Conservation (phyloP, 2,888 invertebrate species). For the Drosophila emarginata region DNA sequence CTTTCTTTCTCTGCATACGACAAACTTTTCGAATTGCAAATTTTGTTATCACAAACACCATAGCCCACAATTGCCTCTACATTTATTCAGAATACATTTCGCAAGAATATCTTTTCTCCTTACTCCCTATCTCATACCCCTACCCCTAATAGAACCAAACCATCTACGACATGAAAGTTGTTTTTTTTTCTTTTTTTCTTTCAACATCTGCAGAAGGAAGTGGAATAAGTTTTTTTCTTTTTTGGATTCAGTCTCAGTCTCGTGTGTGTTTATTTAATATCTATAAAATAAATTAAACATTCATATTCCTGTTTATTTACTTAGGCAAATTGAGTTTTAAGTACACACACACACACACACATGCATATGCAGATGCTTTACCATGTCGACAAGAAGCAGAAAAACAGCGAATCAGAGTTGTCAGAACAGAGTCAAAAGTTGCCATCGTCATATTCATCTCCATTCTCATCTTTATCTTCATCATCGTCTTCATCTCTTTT, state of each 20-base stretch:
- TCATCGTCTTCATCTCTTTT: not conserved
- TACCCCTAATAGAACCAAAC: not conserved
- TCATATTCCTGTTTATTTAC: constrained; percentile 76
- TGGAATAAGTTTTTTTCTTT: constrained; percentile 19
- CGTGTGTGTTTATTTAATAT: constrained; percentile 69
- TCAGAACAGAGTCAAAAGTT: constrained; percentile 28
- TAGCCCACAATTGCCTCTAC: constrained; percentile 12
- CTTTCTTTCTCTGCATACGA: not conserved
- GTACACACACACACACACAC: constrained; percentile 12
- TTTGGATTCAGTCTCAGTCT: not conserved
- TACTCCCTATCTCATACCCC: not conserved
- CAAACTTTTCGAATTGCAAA: constrained; percentile 55
- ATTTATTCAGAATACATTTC: constrained; percentile 14
- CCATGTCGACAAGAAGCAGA: constrained; percentile 51
- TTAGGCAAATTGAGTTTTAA: constrained; percentile 73
- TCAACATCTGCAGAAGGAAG: not conserved
- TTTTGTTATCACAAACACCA: constrained; percentile 39
- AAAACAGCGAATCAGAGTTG: constrained; percentile 31
- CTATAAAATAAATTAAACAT: constrained; percentile 76
- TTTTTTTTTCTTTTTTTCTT: not conserved
- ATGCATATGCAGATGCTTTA: constrained; percentile 59
- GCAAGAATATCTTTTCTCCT: not conserved
- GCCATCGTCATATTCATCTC: constrained; percentile 20
- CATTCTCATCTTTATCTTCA: not conserved
- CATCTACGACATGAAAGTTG: constrained; percentile 1